Conservation (phyloP, 2,888 invertebrate genomes). For the Axea sp. region DNA sequence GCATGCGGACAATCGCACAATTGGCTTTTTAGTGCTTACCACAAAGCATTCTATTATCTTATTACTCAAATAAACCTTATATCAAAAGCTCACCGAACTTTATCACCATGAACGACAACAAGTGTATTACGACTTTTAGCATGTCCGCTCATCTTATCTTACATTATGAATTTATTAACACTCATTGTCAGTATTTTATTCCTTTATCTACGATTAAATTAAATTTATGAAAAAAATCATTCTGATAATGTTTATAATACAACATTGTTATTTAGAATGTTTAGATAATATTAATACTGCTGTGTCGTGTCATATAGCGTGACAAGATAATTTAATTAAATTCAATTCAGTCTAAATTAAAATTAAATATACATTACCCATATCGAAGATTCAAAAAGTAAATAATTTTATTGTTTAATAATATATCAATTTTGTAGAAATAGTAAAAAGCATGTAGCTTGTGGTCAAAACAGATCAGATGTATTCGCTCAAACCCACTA, state of each 20-base stretch:
- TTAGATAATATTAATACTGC: too few relatives aligned
- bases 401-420: slow-evolving; percentile 15
- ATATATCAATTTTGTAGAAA: slow-evolving; percentile 16
- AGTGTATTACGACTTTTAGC: slow-evolving; percentile 18
- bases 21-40: slow-evolving; percentile 70
- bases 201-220: not conserved
- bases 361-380: not conserved
- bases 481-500: slow-evolving; percentile 33
- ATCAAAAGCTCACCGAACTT: slow-evolving; percentile 62
- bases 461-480: slow-evolving; percentile 47
- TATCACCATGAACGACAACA: slow-evolving; percentile 30
- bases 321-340: too few relatives aligned
- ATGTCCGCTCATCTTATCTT: slow-evolving; percentile 24
- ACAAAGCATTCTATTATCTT: slow-evolving; percentile 71
- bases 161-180: slow-evolving; percentile 32
- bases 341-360: too few relatives aligned
- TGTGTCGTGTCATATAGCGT: too few relatives aligned
- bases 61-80: slow-evolving; percentile 71
- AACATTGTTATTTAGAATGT: too few relatives aligned
- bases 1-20: slow-evolving; percentile 62
- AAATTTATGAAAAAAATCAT: too few relatives aligned
- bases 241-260: too few relatives aligned
- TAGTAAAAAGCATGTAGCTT: slow-evolving; percentile 43
- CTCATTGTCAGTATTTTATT: slow-evolving; percentile 21
- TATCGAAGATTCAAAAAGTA: slow-evolving; percentile 25